phyloP scores from a whole-genome alignment of 2,797 vertebrate species.

The Ceryle rudis region DNA sequence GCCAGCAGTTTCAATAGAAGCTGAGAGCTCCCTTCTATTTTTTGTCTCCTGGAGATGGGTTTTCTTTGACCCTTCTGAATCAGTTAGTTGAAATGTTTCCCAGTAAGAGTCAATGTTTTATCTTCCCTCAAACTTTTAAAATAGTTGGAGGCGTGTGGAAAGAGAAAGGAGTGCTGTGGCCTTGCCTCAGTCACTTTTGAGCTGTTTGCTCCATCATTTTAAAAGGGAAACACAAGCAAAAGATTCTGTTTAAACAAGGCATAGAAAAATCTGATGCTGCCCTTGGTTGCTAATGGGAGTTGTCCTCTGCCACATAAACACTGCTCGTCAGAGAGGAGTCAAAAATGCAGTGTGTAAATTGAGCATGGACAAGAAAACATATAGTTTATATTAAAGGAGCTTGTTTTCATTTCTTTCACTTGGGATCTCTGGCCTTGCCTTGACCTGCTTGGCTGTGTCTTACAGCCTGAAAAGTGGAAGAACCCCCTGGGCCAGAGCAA shows the following conservation, averaged over 20 bases:
- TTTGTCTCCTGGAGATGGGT: neutral
- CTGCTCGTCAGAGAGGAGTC: neutral
- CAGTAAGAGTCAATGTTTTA: neutral
- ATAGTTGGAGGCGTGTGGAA: neutral
- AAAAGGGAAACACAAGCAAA: neutral
- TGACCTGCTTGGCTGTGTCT: accelerated
- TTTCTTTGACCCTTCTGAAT: neutral
- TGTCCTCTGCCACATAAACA: constrained; percentile 4
- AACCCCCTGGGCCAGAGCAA: neutral
- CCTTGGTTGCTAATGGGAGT: neutral
- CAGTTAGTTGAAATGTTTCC: neutral
- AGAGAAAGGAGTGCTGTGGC: neutral
- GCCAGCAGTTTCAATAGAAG: neutral
- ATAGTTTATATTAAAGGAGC: neutral
- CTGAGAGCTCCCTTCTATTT: neutral
- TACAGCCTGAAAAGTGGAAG: neutral
- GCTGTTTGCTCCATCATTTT: neutral
- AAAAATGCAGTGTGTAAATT: neutral
- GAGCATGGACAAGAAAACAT: neutral
- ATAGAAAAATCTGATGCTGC: neutral
- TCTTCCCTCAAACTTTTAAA: neutral
- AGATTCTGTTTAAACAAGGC: neutral
- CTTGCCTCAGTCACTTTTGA: neutral
- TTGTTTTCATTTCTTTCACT: neutral
- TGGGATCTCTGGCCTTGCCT: neutral